Conservation (phyloP, 1,140 invertebrate species). For the Latrodectus geometricus region DNA sequence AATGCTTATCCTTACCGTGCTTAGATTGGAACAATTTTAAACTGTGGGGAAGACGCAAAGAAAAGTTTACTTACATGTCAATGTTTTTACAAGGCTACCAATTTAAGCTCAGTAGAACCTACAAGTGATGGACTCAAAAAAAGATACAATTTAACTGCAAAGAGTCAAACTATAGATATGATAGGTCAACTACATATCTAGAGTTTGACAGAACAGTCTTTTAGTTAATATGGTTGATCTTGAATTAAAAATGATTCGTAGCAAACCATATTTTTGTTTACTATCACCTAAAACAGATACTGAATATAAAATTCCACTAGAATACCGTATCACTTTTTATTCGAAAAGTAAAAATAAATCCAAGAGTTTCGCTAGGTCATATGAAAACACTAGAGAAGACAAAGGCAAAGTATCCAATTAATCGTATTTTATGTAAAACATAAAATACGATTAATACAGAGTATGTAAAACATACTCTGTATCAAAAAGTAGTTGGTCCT, state of each 20-base stretch:
- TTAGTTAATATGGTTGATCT: slow-evolving; percentile 9
- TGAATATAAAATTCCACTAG: slow-evolving; percentile 10
- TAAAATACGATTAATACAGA: background rate
- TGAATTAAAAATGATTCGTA: too few relatives aligned
- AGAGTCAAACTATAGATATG: slow-evolving; percentile 20
- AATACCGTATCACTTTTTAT: slow-evolving; percentile 30
- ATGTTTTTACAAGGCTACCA: background rate
- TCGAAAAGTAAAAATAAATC: too few relatives aligned
- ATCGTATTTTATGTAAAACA: too few relatives aligned
- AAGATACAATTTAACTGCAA: too few relatives aligned
- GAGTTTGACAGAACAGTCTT: slow-evolving; percentile 7
- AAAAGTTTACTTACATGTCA: background rate
- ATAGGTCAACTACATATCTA: background rate
- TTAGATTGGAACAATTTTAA: too few relatives aligned
- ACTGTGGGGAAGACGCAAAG: too few relatives aligned
- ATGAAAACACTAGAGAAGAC: too few relatives aligned
- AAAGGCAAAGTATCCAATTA: too few relatives aligned
- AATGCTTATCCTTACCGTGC: too few relatives aligned
- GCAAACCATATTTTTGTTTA: slow-evolving; percentile 15
- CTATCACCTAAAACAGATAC: background rate
- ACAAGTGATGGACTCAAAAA: too few relatives aligned
- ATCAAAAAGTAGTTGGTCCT: too few relatives aligned
- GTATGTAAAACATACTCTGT: slow-evolving; percentile 17
- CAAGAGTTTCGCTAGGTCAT: too few relatives aligned
- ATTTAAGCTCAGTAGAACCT: background rate